Base-by-base conservation (phyloP, 2,797 vertebrate species). In the Smutsia gigantea region DNA sequence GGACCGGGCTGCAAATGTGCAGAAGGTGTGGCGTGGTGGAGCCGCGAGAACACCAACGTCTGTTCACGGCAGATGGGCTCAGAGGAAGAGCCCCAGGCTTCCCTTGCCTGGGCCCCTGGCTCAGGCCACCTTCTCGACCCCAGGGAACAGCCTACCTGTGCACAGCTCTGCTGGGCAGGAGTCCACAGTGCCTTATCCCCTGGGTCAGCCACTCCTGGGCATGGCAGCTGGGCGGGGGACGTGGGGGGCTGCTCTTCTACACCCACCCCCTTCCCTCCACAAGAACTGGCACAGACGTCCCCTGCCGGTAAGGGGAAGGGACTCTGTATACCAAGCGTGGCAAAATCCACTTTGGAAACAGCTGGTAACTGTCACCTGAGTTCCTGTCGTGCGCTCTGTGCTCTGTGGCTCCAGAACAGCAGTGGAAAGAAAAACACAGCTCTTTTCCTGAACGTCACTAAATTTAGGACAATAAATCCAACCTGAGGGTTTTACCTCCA, bases 361-460 rank as follows among this genome's bases (percentile, higher is more conserved):
- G 95, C 53, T 69, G 86, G 94, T 85, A 17, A 86, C 21, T 13
- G 59, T 42, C 0, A 0, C 29, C 13, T 71, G 71, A 94, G 87
- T 39, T 83, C 90, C 49, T 0, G 0, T 71, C 82, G 84, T 46
- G 25, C 59, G 77, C 82, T 88, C 71, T 18, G 53, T 0, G 0
- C 75, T 82, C 46, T 46, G 46, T 10, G 96, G 94, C 84, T 86
- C 93, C 2, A 0, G 69, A 83, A 79, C 90, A 84, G 95, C 0
- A 0, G 96, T 98, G 98, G 97, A 98, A 98, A 98, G 96, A 98
- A 96, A 98, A 98, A 97, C 97, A 98, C 68, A 19, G 92, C 86
- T 79, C 96, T 93, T 97, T 98, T 98, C 98, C 98, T 98, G 97
- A 93, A 75, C 21, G 19, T 95, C 98, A 98, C 97, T 72, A 93